Evolutionary conservation across 2,888 invertebrate genomes (phyloP), one percentile per base, ranked within the genome.

Genomic region (Nemapogon koenigi): DNA sequence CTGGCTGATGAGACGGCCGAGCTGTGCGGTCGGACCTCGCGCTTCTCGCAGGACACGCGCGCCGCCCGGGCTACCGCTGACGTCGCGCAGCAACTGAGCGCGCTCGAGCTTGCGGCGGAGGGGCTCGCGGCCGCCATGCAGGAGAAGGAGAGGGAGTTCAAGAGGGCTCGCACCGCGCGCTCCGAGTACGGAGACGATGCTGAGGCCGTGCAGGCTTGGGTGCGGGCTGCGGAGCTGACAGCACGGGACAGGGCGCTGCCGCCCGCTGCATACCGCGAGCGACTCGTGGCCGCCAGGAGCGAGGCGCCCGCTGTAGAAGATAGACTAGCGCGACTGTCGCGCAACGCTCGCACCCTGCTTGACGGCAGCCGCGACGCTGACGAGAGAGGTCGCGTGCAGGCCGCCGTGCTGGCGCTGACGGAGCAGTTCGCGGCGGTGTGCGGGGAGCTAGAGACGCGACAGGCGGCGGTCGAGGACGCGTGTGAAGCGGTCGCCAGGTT

Each of bases 401-500:
- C 84, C 28, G 91, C 92, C 1, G 84, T 93, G 42, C 82, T 86
- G 41, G 87, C 86, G 43, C 71, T 94, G 43, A 84, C 86, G 15
- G 91, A 92, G 16, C 91, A 93, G 64, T 78, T 94, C 57, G 81
- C 84, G 22, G 89, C 91, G 49, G 85, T 94, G 1, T 86, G 85
- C 52, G 82, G 84, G 41, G 89, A 89, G 84, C 73, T 94, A 49
- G 93, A 94, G 43, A 89, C 92, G 52, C 88, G 90, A 61, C 90
- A 88, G 57, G 88, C 88, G 51, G 87, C 89, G 58, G 88, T 94
- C 25, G 90, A 90, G 38, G 93, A 94, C 56, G 90, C 90, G 42
- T 81, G 94, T 51, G 94, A 94, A 55, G 91, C 94, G 16, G 94
- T 93, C 84, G 88, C 91, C 47, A 82, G 91, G 41, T 95, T 95